Evolutionary conservation across 2,797 vertebrate species (phyloP).

Genomic region (Sebastiscus tertius): DNA sequence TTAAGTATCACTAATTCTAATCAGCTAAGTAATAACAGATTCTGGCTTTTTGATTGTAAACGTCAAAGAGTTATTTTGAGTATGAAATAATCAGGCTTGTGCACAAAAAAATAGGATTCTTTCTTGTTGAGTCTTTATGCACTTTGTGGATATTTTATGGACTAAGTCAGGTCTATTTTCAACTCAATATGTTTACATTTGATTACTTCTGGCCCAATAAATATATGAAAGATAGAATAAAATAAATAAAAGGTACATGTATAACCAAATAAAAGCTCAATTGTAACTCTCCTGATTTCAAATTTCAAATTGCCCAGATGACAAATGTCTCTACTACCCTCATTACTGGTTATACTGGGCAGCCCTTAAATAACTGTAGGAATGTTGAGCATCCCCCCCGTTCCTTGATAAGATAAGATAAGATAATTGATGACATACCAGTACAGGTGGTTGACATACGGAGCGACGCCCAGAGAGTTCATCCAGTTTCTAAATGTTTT

Average conservation of each 20-base stretch:
- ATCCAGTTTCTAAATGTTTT: conserved; percentile 98
- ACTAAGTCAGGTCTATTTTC: not conserved
- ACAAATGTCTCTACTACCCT: not conserved
- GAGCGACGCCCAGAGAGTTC: conserved; percentile 94
- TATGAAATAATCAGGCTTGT: not conserved
- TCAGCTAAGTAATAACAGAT: not conserved
- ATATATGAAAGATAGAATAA: too few species aligned
- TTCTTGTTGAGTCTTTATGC: not conserved
- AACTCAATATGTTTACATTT: not conserved
- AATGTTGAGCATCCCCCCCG: not conserved
- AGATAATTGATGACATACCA: conserved; percentile 78
- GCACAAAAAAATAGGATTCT: not conserved
- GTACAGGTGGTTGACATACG: conserved; percentile 93
- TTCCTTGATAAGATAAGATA: not conserved
- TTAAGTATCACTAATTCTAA: not conserved
- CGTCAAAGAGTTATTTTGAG: not conserved
- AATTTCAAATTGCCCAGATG: not conserved
- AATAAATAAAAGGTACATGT: not conserved
- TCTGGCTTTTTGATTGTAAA: not conserved
- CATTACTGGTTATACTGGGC: not conserved
- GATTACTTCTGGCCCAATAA: not conserved
- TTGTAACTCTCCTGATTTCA: not conserved
- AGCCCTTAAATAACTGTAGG: not conserved
- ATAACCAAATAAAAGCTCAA: not conserved
- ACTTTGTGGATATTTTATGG: not conserved